Evolutionary conservation across 2,888 invertebrate species (phyloP), one percentile per base, ranked within the genome.

Genomic region (Meghimatium bilineatum): DNA sequence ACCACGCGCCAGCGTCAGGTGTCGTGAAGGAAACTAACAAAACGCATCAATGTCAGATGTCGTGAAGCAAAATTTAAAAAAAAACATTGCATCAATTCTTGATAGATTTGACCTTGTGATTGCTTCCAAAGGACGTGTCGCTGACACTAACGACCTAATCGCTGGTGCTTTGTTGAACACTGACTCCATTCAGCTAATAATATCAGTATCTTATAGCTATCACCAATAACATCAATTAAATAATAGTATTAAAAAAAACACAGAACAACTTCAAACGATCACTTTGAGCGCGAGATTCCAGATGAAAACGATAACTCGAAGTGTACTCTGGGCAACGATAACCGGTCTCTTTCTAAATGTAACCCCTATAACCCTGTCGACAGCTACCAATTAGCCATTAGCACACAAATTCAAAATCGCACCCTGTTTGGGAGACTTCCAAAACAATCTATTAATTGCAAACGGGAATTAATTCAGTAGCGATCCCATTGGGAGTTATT

Each of bases 371-470:
- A 78, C 78, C 78, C 32, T 32, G 32, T 63, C 69, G 52, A n/a
- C 76, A 63, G 71, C 78, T 44, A 83, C 78, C 83, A 83, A 83
- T 83, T 83, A 83, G 83, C 83, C 83, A 83, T 83, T 83, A 83
- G 76, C 77, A 76, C 77, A 69, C 76, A 77, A 77, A 76, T 82
- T 75, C 77, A 72, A 52, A 66, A 56, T 71, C 80, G 56, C 72
- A 69, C 85, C 80, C 69, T 36, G 44, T 63, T 74, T 71, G 80
- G 49, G 72, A 75, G 82, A 85, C 78, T 85, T 81, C 80, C 83
- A 84, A 84, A 84, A 86, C 86, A 86, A 86, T 85, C 85, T 85
- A 85, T 86, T 86, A 86, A 86, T 86, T 86, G 86, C 75, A 86
- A 86, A 81, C 86, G 81, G 79, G 86, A 86, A 86, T 86, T 86